phyloP scores from a whole-genome alignment of 2,888 invertebrate species.

The Ophioninae sp. region DNA sequence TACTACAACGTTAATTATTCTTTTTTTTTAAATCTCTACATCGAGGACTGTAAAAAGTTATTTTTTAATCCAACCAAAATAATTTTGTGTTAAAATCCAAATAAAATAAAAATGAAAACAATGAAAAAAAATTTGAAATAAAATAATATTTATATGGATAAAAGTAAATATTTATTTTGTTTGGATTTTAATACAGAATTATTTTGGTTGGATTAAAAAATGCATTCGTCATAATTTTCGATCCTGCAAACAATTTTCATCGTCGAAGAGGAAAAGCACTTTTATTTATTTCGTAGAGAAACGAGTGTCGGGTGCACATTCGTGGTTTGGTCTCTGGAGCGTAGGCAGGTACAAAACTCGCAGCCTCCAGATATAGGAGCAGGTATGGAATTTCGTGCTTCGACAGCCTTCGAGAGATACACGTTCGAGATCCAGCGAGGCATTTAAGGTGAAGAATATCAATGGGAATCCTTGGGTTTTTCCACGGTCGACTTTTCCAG shows the following conservation, averaged over 20 bases:
- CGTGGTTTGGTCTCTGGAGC: constrained; percentile 4
- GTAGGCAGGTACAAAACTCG: constrained; percentile 28
- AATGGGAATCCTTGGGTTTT: constrained; percentile 34
- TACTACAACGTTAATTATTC: too few species aligned
- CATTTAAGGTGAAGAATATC: constrained; percentile 3
- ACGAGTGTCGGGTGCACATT: constrained; percentile 4
- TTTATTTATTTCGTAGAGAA: background rate
- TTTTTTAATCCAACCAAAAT: too few species aligned
- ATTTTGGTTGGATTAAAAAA: too few species aligned
- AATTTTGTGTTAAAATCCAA: too few species aligned
- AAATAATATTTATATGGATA: too few species aligned
- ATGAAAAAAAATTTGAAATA: too few species aligned
- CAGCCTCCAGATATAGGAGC: constrained; percentile 17
- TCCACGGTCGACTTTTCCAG: constrained; percentile 55
- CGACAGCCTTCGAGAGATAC: constrained; percentile 21
- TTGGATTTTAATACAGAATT: too few species aligned
- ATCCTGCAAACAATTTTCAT: background rate
- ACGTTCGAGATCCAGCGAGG: constrained; percentile 19
- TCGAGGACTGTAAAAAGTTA: too few species aligned
- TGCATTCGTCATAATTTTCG: background rate
- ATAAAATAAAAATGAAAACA: too few species aligned
- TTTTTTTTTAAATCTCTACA: too few species aligned
- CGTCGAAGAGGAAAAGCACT: constrained; percentile 8
- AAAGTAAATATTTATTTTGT: too few species aligned
- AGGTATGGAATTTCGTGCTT: constrained; percentile 46